phyloP scores from a whole-genome alignment of 2,113 vertebrate genomes.

The Colinus virginianus region DNA sequence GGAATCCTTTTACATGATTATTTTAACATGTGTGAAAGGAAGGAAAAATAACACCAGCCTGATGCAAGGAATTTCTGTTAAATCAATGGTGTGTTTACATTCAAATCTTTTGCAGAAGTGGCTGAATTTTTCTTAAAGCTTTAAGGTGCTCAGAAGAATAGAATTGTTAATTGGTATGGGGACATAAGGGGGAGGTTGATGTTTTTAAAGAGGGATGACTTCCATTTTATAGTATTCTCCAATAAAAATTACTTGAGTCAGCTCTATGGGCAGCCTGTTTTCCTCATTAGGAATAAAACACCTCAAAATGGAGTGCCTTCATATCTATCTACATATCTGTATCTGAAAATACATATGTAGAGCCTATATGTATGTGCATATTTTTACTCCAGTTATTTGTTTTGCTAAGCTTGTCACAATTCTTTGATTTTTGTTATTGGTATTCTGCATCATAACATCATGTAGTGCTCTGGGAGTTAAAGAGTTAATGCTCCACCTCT shows the following conservation, averaged over 20 bases:
- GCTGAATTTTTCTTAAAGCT: constrained; percentile 10
- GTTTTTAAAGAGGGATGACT: neutral
- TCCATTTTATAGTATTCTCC: constrained; percentile 13
- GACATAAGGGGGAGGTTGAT: neutral
- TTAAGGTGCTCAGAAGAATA: constrained; percentile 3
- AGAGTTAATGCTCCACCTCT: too few species aligned
- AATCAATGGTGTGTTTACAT: constrained; percentile 44
- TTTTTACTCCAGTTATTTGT: neutral
- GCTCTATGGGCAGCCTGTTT: constrained; percentile 26
- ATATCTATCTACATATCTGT: neutral
- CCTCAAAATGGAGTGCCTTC: neutral
- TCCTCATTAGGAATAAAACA: constrained; percentile 23
- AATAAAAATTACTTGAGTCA: neutral
- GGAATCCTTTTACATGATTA: constrained; percentile 70
- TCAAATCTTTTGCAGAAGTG: constrained; percentile 11
- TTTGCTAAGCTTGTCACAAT: neutral
- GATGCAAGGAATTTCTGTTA: constrained; percentile 16
- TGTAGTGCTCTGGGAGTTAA: too few species aligned
- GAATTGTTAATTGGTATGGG: constrained; percentile 12
- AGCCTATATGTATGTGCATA: neutral
- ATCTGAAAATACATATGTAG: neutral
- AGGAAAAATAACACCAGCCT: constrained; percentile 52
- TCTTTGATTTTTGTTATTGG: too few species aligned
- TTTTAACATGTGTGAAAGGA: constrained; percentile 73
- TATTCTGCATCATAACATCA: too few species aligned